phyloP scores from a whole-genome alignment of 1,140 invertebrate genomes.

The Arctopsyche grandis region DNA sequence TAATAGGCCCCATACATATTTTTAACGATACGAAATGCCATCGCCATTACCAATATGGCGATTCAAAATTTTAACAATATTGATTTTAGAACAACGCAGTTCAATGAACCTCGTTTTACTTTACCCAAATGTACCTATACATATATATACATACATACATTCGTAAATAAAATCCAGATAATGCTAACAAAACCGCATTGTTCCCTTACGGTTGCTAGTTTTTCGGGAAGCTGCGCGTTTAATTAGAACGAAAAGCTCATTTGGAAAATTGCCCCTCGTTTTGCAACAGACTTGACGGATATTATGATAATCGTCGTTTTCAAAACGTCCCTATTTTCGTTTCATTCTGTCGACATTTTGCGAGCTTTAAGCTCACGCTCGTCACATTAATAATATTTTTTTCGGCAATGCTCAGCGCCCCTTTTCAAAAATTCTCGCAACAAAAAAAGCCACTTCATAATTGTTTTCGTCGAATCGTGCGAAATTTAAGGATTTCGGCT shows the following conservation, averaged over 20 bases:
- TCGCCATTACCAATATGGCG: neutral
- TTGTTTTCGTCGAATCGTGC: too few species aligned
- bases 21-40: neutral
- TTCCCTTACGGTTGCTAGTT: too few species aligned
- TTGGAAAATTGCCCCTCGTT: conserved; percentile 26
- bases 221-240: neutral
- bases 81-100: too few species aligned
- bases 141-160: neutral
- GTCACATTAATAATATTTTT: too few species aligned
- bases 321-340: conserved; percentile 19
- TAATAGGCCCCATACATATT: neutral
- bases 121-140: neutral
- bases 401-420: too few species aligned
- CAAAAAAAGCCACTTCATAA: too few species aligned
- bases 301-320: conserved; percentile 29
- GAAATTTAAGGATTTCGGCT: too few species aligned
- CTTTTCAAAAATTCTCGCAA: too few species aligned
- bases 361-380: neutral
- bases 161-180: neutral
- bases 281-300: conserved; percentile 28
- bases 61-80: too few species aligned
- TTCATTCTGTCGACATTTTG: neutral
- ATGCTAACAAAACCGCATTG: neutral
- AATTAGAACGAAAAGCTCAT: conserved; percentile 22
- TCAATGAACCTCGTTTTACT: too few species aligned